Conservation (phyloP, 2,888 invertebrate genomes). For the Molanna angustata region DNA sequence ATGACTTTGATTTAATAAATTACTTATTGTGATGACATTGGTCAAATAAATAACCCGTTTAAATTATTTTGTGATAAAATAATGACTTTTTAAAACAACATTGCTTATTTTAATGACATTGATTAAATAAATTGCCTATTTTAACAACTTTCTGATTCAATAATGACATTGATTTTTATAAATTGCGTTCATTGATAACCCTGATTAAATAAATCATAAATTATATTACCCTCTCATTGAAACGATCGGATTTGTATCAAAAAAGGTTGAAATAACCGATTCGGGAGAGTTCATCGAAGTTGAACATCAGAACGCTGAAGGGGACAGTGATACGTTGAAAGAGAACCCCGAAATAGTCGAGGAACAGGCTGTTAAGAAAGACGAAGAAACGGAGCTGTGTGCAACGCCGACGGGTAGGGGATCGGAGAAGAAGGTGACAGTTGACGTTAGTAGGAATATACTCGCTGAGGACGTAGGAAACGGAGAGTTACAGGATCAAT, state of each 20-base stretch:
- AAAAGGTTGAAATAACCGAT: conserved; percentile 53
- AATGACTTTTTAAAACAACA: no score
- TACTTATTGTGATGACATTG: no score
- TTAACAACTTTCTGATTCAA: no score
- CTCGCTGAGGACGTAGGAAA: conserved; percentile 16
- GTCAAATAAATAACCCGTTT: no score
- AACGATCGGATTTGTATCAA: not conserved
- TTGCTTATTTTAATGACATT: no score
- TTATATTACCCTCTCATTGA: no score
- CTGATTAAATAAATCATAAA: no score
- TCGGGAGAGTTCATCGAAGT: conserved; percentile 56
- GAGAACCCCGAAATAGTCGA: conserved; percentile 6
- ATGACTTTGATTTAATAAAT: no score
- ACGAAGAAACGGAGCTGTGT: conserved; percentile 48
- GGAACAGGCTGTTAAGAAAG: conserved; percentile 4
- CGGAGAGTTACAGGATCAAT: conserved; percentile 10
- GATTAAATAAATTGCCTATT: no score
- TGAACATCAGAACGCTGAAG: conserved; percentile 36
- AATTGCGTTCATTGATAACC: no score
- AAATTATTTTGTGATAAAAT: no score
- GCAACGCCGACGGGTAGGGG: conserved; percentile 41
- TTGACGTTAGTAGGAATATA: conserved; percentile 25
- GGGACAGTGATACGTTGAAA: conserved; percentile 7
- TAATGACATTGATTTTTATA: no score
- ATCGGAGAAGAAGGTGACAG: conserved; percentile 26